Evolutionary conservation across 35 echinoderm and acorn worm genomes (phyloP).

Genomic region (Heliocidaris erythrogramma): DNA sequence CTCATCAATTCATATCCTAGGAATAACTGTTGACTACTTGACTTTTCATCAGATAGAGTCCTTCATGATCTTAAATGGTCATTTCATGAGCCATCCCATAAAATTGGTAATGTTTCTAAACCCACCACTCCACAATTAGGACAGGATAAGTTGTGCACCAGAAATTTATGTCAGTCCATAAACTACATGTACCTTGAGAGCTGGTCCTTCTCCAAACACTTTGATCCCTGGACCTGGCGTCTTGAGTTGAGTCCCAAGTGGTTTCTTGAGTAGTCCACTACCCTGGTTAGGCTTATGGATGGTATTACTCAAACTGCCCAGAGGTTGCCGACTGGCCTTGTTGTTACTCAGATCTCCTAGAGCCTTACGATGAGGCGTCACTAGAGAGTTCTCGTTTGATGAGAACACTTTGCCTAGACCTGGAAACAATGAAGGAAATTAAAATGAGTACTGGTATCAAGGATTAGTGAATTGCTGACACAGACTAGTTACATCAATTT

Average conservation of each 20-base stretch:
- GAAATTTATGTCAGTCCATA: not conserved
- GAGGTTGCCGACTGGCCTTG: not conserved
- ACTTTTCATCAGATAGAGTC: too few species aligned
- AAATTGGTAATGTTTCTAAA: too few species aligned
- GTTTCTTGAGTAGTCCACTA: slow-evolving; percentile 55
- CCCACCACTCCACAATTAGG: too few species aligned
- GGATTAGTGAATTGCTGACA: not conserved
- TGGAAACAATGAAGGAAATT: not conserved
- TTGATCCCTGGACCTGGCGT: slow-evolving; percentile 30
- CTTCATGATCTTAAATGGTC: too few species aligned
- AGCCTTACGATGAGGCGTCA: slow-evolving; percentile 19
- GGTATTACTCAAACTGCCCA: slow-evolving; percentile 50
- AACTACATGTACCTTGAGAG: not conserved
- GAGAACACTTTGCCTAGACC: slow-evolving; percentile 28
- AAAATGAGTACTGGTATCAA: not conserved
- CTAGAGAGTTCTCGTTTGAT: slow-evolving; percentile 21
- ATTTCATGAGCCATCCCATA: too few species aligned
- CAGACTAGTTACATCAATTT: too few species aligned
- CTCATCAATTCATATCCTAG: too few species aligned
- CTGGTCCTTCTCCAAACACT: slow-evolving; percentile 39
- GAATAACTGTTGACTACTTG: too few species aligned
- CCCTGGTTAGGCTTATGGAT: slow-evolving; percentile 27
- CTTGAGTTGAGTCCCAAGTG: slow-evolving; percentile 44
- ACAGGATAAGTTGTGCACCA: too few species aligned
- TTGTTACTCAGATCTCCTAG: slow-evolving; percentile 61